Conservation (phyloP, 1,140 invertebrate species). For the Reticulitermes speratus region DNA sequence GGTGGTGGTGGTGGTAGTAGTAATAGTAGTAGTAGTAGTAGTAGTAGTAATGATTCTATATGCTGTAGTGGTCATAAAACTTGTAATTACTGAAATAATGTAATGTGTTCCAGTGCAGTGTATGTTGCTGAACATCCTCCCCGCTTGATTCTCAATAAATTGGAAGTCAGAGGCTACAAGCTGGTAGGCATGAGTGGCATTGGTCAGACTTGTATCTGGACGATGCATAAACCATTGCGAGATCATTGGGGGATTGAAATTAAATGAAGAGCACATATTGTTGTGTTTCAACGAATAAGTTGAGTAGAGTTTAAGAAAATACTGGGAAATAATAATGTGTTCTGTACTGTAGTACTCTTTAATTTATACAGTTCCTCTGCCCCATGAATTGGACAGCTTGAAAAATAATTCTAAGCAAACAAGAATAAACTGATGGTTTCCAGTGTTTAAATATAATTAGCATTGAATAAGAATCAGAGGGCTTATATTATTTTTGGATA, state of each 20-base stretch:
- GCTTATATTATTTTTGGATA: too few species aligned
- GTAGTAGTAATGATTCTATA: too few species aligned
- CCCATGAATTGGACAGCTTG: not conserved
- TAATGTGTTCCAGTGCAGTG: slow-evolving; percentile 42
- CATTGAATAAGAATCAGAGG: too few species aligned
- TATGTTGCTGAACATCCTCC: slow-evolving; percentile 45
- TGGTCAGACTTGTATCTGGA: slow-evolving; percentile 53
- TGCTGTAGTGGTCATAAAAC: not conserved
- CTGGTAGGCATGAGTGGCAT: slow-evolving; percentile 48
- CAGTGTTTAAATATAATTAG: too few species aligned
- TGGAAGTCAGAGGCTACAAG: slow-evolving; percentile 46
- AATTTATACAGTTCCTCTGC: not conserved
- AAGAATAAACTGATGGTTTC: too few species aligned
- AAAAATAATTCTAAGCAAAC: not conserved
- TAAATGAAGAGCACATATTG: not conserved
- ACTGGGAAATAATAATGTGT: not conserved
- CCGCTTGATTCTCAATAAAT: slow-evolving; percentile 47
- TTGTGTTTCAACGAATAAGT: not conserved
- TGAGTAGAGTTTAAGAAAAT: not conserved
- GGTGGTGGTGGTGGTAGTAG: too few species aligned
- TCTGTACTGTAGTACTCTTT: not conserved
- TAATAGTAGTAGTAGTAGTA: too few species aligned
- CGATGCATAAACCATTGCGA: slow-evolving; percentile 42
- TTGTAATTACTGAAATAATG: not conserved
- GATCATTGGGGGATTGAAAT: not conserved